Percentiles rank a stretch among this genome's conserved stretches.
Conservation (phyloP, 2,888 invertebrate species). For the Eupithecia subfuscata region DNA sequence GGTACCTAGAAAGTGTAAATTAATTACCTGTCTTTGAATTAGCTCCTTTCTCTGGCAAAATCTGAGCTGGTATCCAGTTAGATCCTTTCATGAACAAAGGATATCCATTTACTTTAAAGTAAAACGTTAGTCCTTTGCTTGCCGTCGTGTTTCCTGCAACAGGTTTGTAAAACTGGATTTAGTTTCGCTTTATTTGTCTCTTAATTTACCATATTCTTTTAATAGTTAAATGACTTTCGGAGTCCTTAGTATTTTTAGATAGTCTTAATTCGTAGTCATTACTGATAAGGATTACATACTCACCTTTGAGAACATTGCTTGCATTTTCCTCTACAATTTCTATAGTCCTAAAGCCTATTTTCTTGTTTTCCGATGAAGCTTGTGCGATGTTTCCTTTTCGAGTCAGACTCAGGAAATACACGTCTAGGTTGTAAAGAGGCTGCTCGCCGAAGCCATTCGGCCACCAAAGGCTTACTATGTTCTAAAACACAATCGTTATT, state of each 20-base stretch:
- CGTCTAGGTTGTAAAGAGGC: slow-evolving; percentile 87
- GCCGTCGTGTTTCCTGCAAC: slow-evolving; percentile 66
- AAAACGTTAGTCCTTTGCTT: slow-evolving; percentile 89
- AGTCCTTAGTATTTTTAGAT: not conserved
- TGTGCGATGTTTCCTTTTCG: slow-evolving; percentile 60
- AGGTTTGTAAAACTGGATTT: not conserved
- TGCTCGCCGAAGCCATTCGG: slow-evolving; percentile 96
- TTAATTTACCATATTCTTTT: not conserved
- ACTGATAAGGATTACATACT: slow-evolving; percentile 43
- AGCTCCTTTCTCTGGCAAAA: slow-evolving; percentile 90
- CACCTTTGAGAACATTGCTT: slow-evolving; percentile 57
- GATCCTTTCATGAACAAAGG: slow-evolving; percentile 98
- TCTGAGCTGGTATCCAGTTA: slow-evolving; percentile 95
- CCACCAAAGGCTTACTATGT: slow-evolving; percentile 90
- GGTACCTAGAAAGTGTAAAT: not conserved
- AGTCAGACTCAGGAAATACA: slow-evolving; percentile 67
- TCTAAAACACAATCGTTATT: slow-evolving; percentile 52
- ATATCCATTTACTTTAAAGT: slow-evolving; percentile 92
- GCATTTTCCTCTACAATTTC: slow-evolving; percentile 90
- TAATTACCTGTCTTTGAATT: slow-evolving; percentile 71
- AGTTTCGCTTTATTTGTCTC: not conserved
- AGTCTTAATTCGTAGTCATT: not conserved
- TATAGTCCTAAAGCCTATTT: slow-evolving; percentile 93
- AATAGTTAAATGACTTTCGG: not conserved
- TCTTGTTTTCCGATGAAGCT: slow-evolving; percentile 69